These are phyloP conservation scores for Romanomermis culicivorax DNA, from an alignment of 2,888 invertebrate species.

Conservation along the genomic window DNA sequence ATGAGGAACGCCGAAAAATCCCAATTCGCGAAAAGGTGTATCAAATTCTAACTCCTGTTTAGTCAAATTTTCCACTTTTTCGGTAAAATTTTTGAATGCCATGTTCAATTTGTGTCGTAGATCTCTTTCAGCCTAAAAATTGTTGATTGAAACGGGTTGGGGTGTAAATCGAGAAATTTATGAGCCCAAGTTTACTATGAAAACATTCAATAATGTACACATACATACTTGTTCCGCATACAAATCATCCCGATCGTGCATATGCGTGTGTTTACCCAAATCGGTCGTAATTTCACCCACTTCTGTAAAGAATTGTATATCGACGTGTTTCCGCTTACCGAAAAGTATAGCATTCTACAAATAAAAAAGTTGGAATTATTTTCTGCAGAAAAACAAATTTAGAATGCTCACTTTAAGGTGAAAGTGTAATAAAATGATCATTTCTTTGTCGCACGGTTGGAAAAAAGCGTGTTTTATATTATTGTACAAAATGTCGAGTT, in stretches of 20 bases:
- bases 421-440: constrained; percentile 96
- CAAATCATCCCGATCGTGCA: constrained; percentile 96
- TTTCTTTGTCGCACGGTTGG: constrained; percentile 87
- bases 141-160: not conserved
- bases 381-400: constrained; percentile 6
- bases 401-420: constrained; percentile 51
- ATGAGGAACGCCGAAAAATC: constrained; percentile 90
- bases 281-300: constrained; percentile 99
- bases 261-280: constrained; percentile 95
- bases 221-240: constrained; percentile 74
- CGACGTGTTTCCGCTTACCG: constrained; percentile 94
- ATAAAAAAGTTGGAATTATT: constrained; percentile 5
- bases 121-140: constrained; percentile 58
- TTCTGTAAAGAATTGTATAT: constrained; percentile 98
- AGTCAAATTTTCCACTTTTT: constrained; percentile 80
- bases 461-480: constrained; percentile 99
- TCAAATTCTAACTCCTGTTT: constrained; percentile 96
- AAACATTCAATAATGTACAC: not conserved
- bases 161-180: not conserved
- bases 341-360: constrained; percentile 88
- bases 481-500: constrained; percentile 95
- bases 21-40: constrained; percentile 88
- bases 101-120: constrained; percentile 83
- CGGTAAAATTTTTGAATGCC: constrained; percentile 93
- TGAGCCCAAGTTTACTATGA: not conserved